Percentiles rank a stretch among this genome's conserved stretches.
These are phyloP conservation scores for Cavia aperea DNA, from an alignment of 2,113 vertebrate genomes.

Conservation along the genomic window DNA sequence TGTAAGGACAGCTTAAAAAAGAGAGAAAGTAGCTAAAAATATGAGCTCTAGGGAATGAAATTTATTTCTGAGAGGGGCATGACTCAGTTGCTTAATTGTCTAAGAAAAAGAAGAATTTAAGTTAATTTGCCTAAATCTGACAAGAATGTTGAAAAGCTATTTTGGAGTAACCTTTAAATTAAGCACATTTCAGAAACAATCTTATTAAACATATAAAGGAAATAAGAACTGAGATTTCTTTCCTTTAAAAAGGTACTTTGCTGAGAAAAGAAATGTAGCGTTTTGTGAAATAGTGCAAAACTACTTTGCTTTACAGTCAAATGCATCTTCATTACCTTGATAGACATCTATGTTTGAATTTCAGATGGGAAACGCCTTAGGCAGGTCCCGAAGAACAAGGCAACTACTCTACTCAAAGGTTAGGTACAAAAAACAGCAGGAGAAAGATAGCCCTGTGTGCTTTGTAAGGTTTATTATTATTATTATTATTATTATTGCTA, in stretches of 20 bases:
- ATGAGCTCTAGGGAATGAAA: neutral
- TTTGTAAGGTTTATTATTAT: neutral
- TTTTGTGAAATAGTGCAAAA: conserved; percentile 29
- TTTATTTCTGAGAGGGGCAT: neutral
- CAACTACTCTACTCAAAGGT: neutral
- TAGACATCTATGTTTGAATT: conserved; percentile 42
- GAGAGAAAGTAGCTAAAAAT: conserved; percentile 23
- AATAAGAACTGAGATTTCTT: conserved; percentile 20
- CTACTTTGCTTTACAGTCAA: conserved; percentile 55
- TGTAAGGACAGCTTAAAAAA: neutral
- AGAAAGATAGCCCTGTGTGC: neutral
- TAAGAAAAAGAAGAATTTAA: conserved; percentile 29
- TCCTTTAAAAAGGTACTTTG: conserved; percentile 34
- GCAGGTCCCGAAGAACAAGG: conserved; percentile 35
- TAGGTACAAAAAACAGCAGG: neutral
- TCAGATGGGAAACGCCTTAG: conserved; percentile 22
- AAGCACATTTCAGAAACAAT: conserved; percentile 56
- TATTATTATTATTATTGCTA: too few species aligned
- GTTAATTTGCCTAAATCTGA: conserved; percentile 43
- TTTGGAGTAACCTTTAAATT: conserved; percentile 36
- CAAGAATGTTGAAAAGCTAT: neutral
- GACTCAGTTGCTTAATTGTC: conserved; percentile 49
- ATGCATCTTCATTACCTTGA: conserved; percentile 26
- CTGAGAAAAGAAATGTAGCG: conserved; percentile 26
- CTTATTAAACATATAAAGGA: conserved; percentile 21